Base-by-base conservation (phyloP, 2,113 vertebrate species). In the Collichthys lucidus region DNA sequence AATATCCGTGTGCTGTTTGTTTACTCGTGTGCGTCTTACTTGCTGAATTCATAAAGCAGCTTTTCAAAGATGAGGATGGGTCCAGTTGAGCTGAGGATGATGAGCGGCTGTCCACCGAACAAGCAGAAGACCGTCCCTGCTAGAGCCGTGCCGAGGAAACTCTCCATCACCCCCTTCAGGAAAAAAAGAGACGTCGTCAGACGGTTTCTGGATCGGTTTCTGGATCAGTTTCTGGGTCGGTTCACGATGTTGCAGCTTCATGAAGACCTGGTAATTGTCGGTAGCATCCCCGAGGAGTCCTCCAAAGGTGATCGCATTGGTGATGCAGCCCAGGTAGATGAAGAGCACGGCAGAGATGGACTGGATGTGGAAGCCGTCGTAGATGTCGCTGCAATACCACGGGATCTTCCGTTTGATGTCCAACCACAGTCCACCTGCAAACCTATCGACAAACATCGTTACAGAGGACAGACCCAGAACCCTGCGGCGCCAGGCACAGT, bases 51-150 rank as follows among this genome's bases (percentile, higher is more conserved):
- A 0, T 96, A 99, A 53, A 99, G 97, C 69, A 99, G 96, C 78
- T 99, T 99, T 89, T 99, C 98, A 0, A 99, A 99, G 94, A 99
- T 96, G 88, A 99, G 97, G 82, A 99, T 99, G 85, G 98, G 98
- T 19, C 98, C 98, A 0, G 98, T 99, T 72, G 98, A 99, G 84
- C 98, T 99, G 85, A 99, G 96, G 91, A 99, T 99, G 94, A 99
- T 99, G 93, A 99, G 98, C 0, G 98, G 98, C 70, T 99, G 98
- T 70, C 98, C 98, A 0, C 96, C 94, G 2, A 99, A 97, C 82
- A 97, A 47, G 87, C 98, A 99, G 83, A 99, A 99, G 73, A 98
- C 92, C 0, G 96, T 95, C 6, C 98, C 98, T 0, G 98, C 96
- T 89, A 99, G 93, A 1, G 98, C 97, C 0, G 98, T 99, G 70